phyloP scores from a whole-genome alignment of 2,888 invertebrate genomes.

The Drosophila seclusa region DNA sequence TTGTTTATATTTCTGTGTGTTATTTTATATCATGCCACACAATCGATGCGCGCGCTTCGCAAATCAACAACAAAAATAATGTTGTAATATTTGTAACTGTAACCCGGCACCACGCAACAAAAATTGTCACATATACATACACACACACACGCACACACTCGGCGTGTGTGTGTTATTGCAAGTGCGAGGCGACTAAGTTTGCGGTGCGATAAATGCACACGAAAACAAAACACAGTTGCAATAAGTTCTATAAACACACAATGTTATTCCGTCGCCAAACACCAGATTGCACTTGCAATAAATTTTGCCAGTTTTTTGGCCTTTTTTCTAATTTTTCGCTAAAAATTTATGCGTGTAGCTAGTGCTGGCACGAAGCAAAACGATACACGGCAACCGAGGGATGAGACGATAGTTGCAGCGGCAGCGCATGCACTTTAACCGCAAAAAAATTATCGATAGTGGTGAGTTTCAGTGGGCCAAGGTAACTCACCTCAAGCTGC shows the following conservation, averaged over 20 bases:
- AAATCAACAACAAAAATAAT: constrained; percentile 59
- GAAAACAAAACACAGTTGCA: constrained; percentile 7
- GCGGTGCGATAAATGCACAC: constrained; percentile 24
- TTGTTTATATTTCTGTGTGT: constrained; percentile 49
- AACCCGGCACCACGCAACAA: constrained; percentile 80
- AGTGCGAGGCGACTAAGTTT: constrained; percentile 34
- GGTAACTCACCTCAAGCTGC: background rate
- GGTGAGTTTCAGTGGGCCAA: background rate
- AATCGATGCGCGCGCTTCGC: constrained; percentile 40
- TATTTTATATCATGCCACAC: constrained; percentile 63
- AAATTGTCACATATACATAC: constrained; percentile 66
- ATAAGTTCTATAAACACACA: constrained; percentile 17
- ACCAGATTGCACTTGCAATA: constrained; percentile 21
- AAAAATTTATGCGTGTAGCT: constrained; percentile 63
- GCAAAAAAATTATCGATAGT: constrained; percentile 30
- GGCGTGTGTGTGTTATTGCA: constrained; percentile 34
- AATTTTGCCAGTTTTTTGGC: constrained; percentile 33
- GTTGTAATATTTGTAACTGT: constrained; percentile 60
- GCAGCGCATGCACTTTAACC: constrained; percentile 22
- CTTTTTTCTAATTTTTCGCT: constrained; percentile 51
- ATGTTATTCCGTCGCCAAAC: constrained; percentile 5
- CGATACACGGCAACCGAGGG: constrained; percentile 47
- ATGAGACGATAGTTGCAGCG: constrained; percentile 25
- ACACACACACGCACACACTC: constrained; percentile 39
- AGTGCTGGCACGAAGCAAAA: constrained; percentile 50